Evolutionary conservation across 2,888 invertebrate species (phyloP), one percentile per base, ranked within the genome.

Genomic region (Xanthostigma xanthostigma): DNA sequence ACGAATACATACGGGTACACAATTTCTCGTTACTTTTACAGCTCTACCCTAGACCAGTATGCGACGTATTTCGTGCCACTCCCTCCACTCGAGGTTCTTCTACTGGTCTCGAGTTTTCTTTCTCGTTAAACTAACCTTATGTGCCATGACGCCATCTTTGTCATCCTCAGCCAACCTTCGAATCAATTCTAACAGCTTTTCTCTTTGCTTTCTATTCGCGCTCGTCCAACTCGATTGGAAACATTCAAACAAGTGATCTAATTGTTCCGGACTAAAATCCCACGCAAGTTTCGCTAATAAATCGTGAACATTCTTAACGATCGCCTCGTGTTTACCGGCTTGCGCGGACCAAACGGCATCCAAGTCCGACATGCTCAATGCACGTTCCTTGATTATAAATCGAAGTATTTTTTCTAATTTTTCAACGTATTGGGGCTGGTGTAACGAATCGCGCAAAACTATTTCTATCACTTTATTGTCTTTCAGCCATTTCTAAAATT

Each of bases 81-180:
- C n/a, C n/a, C n/a, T n/a, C n/a, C n/a, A n/a, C n/a, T n/a, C n/a
- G n/a, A n/a, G n/a, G n/a, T n/a, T n/a, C n/a, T n/a, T n/a, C n/a
- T n/a, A n/a, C n/a, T n/a, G n/a, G 12, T 27, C 34, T 35, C 36
- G 34, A 14, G 34, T 14, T 44, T 40, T 48, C 35, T 46, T 12
- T 42, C 45, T 50, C 27, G 37, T 27, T 41, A 17, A 39, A 40
- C 41, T 50, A 62, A 83, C 93, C 76, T 96, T 96, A 65, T 93
- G 90, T 42, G 96, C 95, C 96, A 96, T 96, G 9, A 95, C 92
- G 45, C 96, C 96, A 66, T 96, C 94, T 66, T 97, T 96, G 66
- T 97, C 96, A 66, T 97, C 96, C 69, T 97, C 96, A 4, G 96
- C 96, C 52, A 97, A 72, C 56, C 95, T 77, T 54, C 96, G 76